A percentile compares a stretch with the other conserved stretches of the same genome.
Conservation (phyloP, 2,113 vertebrate genomes). For the Hippolais icterina region DNA sequence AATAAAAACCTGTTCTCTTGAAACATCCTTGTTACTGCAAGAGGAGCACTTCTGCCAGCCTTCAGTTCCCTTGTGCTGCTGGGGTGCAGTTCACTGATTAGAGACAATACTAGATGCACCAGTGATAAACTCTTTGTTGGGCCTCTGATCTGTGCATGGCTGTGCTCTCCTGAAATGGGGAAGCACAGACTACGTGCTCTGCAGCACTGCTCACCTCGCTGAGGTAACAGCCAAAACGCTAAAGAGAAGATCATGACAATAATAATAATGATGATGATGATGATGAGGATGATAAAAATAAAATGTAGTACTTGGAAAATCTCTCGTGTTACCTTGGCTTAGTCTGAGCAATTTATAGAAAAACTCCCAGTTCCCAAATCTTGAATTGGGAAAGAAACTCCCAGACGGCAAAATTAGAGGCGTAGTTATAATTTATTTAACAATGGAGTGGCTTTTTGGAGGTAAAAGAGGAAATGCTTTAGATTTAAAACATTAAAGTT, state of each 20-base stretch:
- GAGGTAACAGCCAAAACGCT: conserved; percentile 25
- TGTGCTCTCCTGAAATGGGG: conserved; percentile 36
- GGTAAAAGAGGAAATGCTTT: background rate
- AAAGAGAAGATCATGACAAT: conserved; percentile 3
- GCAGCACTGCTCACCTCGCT: background rate
- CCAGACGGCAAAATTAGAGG: background rate
- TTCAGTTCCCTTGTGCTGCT: background rate
- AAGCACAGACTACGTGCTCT: conserved; percentile 50
- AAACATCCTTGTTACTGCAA: background rate
- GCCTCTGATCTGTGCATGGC: conserved; percentile 59
- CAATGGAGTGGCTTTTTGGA: background rate
- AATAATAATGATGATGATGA: background rate
- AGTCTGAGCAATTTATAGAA: background rate
- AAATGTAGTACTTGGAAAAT: conserved; percentile 52
- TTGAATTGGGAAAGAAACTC: background rate
- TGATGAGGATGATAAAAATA: conserved; percentile 27
- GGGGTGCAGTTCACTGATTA: conserved; percentile 36
- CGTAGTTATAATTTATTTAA: background rate
- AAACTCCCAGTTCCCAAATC: background rate
- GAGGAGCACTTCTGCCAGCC: background rate
- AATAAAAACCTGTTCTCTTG: background rate
- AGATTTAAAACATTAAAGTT: background rate
- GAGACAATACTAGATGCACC: conserved; percentile 59
- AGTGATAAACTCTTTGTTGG: conserved; percentile 58
- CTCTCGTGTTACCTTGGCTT: background rate